Conservation (phyloP, 2,113 vertebrate genomes). For the Maccullochella peelii region DNA sequence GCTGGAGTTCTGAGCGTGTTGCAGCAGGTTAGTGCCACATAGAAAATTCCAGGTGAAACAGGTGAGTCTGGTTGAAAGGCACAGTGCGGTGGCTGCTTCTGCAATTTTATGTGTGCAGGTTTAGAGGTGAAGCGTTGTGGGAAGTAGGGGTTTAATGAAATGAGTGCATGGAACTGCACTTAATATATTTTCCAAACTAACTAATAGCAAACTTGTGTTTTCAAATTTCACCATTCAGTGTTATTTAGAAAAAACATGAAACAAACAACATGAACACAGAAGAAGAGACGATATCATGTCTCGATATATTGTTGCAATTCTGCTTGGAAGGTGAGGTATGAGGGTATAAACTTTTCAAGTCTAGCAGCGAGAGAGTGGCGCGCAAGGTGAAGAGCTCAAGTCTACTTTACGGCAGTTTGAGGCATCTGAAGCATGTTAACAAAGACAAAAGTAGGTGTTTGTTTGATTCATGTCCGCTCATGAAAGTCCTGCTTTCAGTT, state of each 20-base stretch:
- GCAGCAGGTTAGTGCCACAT: not conserved
- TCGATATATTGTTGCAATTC: not conserved
- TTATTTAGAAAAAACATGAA: not conserved
- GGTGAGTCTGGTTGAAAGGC: not conserved
- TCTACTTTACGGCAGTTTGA: not conserved
- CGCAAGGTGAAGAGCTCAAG: not conserved
- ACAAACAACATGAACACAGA: not conserved
- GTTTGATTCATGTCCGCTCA: slow-evolving; percentile 1
- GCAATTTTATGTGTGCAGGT: not conserved
- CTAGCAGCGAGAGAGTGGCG: not conserved
- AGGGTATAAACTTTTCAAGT: not conserved
- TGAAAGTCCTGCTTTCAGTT: not conserved
- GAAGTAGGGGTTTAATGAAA: not conserved
- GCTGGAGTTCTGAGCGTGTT: slow-evolving; percentile 20
- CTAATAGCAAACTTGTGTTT: too few species aligned
- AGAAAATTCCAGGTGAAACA: not conserved
- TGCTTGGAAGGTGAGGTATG: not conserved
- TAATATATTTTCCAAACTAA: not conserved
- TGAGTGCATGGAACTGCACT: too few species aligned
- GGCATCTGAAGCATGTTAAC: slow-evolving; percentile 9
- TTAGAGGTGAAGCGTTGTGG: not conserved
- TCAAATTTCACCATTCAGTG: too few species aligned
- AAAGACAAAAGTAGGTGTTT: not conserved
- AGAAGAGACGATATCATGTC: too few species aligned
- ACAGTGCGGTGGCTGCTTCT: not conserved